phyloP scores from a whole-genome alignment of 2,888 invertebrate species.

The Scaptomyza flava region DNA sequence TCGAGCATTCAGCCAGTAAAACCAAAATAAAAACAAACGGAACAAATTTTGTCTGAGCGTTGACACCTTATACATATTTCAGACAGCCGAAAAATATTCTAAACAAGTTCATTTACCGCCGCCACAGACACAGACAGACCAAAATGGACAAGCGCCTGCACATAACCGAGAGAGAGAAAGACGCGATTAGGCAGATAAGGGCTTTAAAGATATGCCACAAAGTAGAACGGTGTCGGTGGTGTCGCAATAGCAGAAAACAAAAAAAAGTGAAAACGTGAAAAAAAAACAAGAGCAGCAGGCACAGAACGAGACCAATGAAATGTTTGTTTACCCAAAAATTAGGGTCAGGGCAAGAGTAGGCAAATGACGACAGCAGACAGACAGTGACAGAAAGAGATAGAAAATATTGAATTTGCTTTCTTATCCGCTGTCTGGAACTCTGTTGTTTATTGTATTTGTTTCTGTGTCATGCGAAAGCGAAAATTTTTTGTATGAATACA shows the following conservation, averaged over 20 bases:
- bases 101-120: constrained; percentile 52
- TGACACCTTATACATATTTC: constrained; percentile 63
- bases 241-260: constrained; percentile 45
- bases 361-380: constrained; percentile 41
- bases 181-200: constrained; percentile 57
- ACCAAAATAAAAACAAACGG: constrained; percentile 4
- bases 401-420: constrained; percentile 27
- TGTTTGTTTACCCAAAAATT: constrained; percentile 70
- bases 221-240: constrained; percentile 24
- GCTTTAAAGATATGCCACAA: constrained; percentile 51
- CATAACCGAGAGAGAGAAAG: neutral
- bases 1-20: constrained; percentile 26
- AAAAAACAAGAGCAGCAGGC: constrained; percentile 21
- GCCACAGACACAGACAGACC: constrained; percentile 9
- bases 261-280: constrained; percentile 21
- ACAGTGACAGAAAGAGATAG: constrained; percentile 1
- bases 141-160: constrained; percentile 9
- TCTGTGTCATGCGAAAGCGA: constrained; percentile 77
- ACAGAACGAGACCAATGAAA: constrained; percentile 39
- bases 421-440: constrained; percentile 39
- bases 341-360: constrained; percentile 72
- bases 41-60: constrained; percentile 42
- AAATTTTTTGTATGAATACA: constrained; percentile 45
- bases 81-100: constrained; percentile 27
- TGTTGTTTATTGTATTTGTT: constrained; percentile 39